phyloP scores from a whole-genome alignment of 2,113 vertebrate species.

The Crotalus tigris region DNA sequence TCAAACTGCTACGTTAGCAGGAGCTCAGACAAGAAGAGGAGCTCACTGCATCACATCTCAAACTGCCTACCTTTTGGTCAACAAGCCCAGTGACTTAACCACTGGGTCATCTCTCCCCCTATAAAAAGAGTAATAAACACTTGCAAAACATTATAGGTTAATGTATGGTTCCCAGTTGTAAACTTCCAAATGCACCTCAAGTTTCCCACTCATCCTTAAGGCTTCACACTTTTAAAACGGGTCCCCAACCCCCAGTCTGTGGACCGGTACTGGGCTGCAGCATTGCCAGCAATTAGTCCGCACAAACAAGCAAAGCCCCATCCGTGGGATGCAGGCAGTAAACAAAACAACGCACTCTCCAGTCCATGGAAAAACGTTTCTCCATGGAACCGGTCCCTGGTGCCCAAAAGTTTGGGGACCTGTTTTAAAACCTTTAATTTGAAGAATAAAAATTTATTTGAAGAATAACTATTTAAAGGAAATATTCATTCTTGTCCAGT shows the following conservation, averaged over 20 bases:
- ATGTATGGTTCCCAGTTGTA: neutral
- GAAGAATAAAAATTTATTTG: neutral
- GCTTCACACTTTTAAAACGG: neutral
- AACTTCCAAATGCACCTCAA: neutral
- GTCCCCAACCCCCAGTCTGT: too few species aligned
- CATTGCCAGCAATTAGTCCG: too few species aligned
- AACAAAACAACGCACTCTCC: too few species aligned
- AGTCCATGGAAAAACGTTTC: too few species aligned
- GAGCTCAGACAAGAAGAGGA: neutral
- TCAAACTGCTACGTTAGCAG: neutral
- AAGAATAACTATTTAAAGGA: neutral
- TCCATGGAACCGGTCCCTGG: too few species aligned
- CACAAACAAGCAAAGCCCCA: too few species aligned
- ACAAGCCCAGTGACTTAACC: too few species aligned
- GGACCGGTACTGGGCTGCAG: too few species aligned
- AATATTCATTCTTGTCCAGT: neutral
- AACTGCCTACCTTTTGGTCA: too few species aligned
- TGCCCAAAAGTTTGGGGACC: too few species aligned
- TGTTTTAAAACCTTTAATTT: too few species aligned
- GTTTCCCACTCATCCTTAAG: neutral
- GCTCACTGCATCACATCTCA: neutral
- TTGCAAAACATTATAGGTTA: neutral
- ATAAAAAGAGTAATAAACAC: neutral
- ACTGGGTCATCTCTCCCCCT: neutral
- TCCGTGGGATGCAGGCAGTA: too few species aligned